phyloP scores from a whole-genome alignment of 2,113 vertebrate genomes.

The Gymnorhina tibicen region DNA sequence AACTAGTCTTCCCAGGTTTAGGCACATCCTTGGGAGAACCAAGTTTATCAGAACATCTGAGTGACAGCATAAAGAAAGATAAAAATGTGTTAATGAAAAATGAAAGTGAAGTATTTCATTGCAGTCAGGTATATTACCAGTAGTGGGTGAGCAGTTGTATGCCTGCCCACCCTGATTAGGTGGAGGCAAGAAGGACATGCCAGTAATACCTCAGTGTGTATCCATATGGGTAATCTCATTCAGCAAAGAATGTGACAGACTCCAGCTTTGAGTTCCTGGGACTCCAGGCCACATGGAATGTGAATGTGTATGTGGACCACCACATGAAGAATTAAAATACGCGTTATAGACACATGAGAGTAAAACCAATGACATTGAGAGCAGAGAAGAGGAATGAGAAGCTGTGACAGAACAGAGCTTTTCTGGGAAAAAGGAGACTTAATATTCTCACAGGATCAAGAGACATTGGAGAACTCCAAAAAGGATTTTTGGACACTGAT shows the following conservation, averaged over 20 bases:
- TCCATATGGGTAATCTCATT: accelerated
- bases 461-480: background rate
- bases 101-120: background rate
- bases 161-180: background rate
- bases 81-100: background rate
- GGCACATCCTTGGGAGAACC: background rate
- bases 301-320: background rate
- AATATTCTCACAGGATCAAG: background rate
- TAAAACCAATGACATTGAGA: background rate
- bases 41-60: background rate
- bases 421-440: background rate
- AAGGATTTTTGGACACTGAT: background rate
- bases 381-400: background rate
- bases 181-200: background rate
- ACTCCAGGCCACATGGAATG: background rate
- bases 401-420: background rate
- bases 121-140: background rate
- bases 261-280: background rate
- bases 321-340: background rate
- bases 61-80: background rate
- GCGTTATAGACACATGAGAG: background rate
- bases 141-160: background rate
- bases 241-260: background rate
- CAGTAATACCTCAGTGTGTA: background rate
- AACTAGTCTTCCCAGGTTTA: background rate